Evolutionary conservation across 2,888 invertebrate genomes (phyloP), one percentile per base, ranked within the genome.

Genomic region (Tenthredo notha): DNA sequence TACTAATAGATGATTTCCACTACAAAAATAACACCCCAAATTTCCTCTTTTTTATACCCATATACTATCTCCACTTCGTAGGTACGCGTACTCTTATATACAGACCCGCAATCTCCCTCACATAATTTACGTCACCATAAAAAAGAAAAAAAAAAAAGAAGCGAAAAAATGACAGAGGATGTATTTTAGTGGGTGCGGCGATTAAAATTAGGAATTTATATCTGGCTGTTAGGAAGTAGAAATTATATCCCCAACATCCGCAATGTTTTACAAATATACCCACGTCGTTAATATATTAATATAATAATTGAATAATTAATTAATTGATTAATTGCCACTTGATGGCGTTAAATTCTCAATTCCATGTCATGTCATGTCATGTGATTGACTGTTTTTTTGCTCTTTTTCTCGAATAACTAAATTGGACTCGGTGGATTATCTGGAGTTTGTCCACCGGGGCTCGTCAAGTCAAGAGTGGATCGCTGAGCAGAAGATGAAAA

Each of bases 171-270:
- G 9, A 83, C 47, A 47, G 29, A 40, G 77, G 29, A 77, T 25
- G 77, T 77, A 77, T 77, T 77, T 77, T 54, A 50, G 77, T 47
- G 50, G n/a, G 40, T 25, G 47, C 6, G 43, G 33, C 47, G 67
- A 83, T 47, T 83, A 67, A 67, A 83, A 54, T 67, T 83, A 65
- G 50, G 29, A 70, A 83, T 83, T 67, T 70, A 83, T 67, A 83
- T 70, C 83, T 70, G 61, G 80, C 43, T 50, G 33, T 83, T 70
- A n/a, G 29, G 18, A 29, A 43, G 65, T 43, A 1, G 29, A 83
- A 83, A 9, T 18, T 21, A 33, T 5, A 15, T 43, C 50, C 61
- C 70, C 33, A 12, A 65, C 43, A 65, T 82, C 61, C 25, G 40
- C 82, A 43, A 25, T 65, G 40, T 21, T 12, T 25, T 15, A 58